A percentile compares a stretch with the other conserved stretches of the same genome.
These are phyloP conservation scores for Brassicogethes aeneus DNA, from an alignment of 2,888 invertebrate genomes.

Conservation along the genomic window DNA sequence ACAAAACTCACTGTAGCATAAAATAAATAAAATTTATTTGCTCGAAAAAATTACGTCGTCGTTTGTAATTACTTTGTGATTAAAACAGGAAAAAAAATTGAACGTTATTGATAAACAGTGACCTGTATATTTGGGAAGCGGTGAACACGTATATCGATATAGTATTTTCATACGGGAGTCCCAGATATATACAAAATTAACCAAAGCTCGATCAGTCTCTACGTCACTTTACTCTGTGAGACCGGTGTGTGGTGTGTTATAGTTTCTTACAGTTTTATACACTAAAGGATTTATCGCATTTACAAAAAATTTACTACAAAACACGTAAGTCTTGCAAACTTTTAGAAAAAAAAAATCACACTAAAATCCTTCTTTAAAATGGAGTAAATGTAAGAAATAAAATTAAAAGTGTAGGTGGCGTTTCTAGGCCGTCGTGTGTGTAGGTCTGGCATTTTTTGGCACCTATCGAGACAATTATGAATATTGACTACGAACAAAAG, in stretches of 20 bases:
- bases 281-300: background rate
- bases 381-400: background rate
- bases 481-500: background rate
- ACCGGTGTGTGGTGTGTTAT: slow-evolving; percentile 15
- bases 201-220: slow-evolving; percentile 32
- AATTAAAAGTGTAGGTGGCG: background rate
- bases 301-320: no score
- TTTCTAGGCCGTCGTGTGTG: background rate
- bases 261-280: background rate
- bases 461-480: background rate
- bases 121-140: no score
- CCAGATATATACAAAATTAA: slow-evolving; percentile 41
- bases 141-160: no score
- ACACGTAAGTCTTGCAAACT: no score
- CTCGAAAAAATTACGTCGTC: no score
- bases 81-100: no score
- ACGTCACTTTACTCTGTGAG: slow-evolving; percentile 21
- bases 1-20: no score
- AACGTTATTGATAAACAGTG: no score
- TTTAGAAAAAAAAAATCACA: no score
- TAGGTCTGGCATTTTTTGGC: slow-evolving; percentile 1
- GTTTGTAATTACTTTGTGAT: no score
- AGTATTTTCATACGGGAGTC: slow-evolving; percentile 19
- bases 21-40: no score
- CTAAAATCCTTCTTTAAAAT: no score